Evolutionary conservation across 2,888 invertebrate species (phyloP).

Genomic region (Meta bourneti): DNA sequence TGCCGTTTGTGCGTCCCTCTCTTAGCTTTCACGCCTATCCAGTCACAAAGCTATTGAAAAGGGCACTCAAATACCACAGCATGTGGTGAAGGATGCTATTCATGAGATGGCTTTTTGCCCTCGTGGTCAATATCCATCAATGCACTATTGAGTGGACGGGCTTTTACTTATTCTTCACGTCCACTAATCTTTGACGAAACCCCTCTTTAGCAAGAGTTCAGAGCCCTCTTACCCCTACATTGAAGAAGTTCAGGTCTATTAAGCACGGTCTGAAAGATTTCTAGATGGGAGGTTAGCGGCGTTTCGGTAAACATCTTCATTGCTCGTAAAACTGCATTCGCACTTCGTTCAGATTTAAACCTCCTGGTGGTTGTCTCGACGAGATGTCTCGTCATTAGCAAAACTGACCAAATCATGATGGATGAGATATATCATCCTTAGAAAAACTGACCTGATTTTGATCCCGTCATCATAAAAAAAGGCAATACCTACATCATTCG

Average conservation of each 20-base stretch:
- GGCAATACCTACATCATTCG: too few species aligned
- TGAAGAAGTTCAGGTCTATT: slow-evolving; percentile 61
- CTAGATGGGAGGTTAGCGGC: background rate
- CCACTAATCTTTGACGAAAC: slow-evolving; percentile 51
- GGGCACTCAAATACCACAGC: slow-evolving; percentile 55
- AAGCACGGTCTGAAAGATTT: slow-evolving; percentile 42
- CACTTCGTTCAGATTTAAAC: too few species aligned
- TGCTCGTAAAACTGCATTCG: slow-evolving; percentile 1
- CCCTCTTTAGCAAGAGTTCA: slow-evolving; percentile 28
- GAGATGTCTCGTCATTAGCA: too few species aligned
- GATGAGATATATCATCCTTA: too few species aligned
- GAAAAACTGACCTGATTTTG: too few species aligned
- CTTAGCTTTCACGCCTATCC: slow-evolving; percentile 57
- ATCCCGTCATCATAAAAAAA: too few species aligned
- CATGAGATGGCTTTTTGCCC: slow-evolving; percentile 32
- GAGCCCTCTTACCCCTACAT: slow-evolving; percentile 13
- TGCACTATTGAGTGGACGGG: slow-evolving; percentile 7
- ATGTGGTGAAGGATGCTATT: slow-evolving; percentile 46
- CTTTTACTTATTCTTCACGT: slow-evolving; percentile 36
- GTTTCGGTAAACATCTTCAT: slow-evolving; percentile 47
- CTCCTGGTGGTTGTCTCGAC: too few species aligned
- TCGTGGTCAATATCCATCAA: slow-evolving; percentile 48
- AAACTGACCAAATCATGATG: too few species aligned
- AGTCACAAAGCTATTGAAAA: slow-evolving; percentile 35
- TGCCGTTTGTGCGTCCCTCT: slow-evolving; percentile 21